Conservation (phyloP, 2,797 vertebrate species). For the Neosilurus hyrtlii region DNA sequence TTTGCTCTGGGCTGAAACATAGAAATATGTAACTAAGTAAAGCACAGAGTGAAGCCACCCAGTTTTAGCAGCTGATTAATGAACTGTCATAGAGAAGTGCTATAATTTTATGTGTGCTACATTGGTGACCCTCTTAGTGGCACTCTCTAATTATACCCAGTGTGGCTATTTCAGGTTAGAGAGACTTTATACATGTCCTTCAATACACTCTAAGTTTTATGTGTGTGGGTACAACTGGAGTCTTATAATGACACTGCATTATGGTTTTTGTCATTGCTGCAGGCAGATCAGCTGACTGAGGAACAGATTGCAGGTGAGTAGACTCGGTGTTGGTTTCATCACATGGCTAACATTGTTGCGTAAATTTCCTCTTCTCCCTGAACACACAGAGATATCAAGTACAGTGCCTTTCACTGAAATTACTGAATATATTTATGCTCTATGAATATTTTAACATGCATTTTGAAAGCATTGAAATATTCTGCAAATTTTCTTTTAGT, state of each 20-base stretch:
- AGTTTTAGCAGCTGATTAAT: conserved; percentile 49
- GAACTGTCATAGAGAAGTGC: conserved; percentile 54
- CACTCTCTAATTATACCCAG: conserved; percentile 77
- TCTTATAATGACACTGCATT: conserved; percentile 35
- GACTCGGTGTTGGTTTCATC: conserved; percentile 1
- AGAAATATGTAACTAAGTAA: conserved; percentile 22
- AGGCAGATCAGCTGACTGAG: conserved; percentile 91
- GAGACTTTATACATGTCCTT: conserved; percentile 76
- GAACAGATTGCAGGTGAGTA: conserved; percentile 89
- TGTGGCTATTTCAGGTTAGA: conserved; percentile 70
- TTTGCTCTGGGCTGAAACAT: conserved; percentile 22
- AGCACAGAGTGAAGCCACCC: conserved; percentile 23
- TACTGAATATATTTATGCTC: neutral
- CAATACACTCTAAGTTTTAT: conserved; percentile 67
- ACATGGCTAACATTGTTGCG: neutral
- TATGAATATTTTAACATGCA: neutral
- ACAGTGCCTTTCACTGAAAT: neutral
- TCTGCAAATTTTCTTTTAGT: too few species aligned
- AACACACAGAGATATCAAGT: neutral
- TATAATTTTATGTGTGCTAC: conserved; percentile 75
- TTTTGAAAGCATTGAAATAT: too few species aligned
- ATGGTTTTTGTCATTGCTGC: conserved; percentile 44
- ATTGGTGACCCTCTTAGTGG: conserved; percentile 75
- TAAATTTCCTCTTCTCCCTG: neutral
- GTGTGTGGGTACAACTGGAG: conserved; percentile 43